Percentiles rank a stretch among this genome's conserved stretches.
Conservation (phyloP, 2,888 invertebrate genomes). For the Andrena haemorrhoa region DNA sequence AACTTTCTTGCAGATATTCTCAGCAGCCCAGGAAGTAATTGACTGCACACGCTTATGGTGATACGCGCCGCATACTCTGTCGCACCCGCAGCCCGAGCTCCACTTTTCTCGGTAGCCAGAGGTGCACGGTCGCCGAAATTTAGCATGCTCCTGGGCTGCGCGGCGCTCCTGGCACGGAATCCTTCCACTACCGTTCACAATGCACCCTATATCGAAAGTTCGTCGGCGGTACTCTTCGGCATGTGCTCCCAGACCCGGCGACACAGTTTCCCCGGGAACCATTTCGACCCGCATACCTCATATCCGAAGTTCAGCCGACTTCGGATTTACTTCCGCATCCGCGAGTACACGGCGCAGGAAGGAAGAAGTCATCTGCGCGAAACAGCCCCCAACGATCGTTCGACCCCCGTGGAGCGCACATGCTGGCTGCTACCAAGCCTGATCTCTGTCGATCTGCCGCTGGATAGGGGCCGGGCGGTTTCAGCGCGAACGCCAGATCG, state of each 20-base stretch:
- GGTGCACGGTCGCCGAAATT: conserved; percentile 43
- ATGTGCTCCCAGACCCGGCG: conserved; percentile 48
- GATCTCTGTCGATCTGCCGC: neutral
- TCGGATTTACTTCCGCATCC: conserved; percentile 59
- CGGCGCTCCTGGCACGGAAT: conserved; percentile 42
- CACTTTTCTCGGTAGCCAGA: conserved; percentile 29
- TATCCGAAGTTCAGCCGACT: conserved; percentile 65
- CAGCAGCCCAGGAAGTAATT: neutral
- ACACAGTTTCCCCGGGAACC: conserved; percentile 59
- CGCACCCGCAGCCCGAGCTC: neutral
- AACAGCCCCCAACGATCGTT: conserved; percentile 53
- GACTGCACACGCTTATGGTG: neutral
- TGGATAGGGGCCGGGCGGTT: conserved; percentile 17
- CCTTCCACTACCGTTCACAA: conserved; percentile 51
- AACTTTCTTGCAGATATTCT: neutral
- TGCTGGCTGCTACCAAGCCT: neutral
- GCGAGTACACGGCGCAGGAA: conserved; percentile 44
- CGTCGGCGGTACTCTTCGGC: conserved; percentile 21
- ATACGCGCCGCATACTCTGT: neutral
- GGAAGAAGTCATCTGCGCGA: conserved; percentile 66
- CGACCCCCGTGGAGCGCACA: conserved; percentile 20
- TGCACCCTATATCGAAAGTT: conserved; percentile 55
- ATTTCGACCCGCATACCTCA: conserved; percentile 54
- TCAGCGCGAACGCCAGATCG: conserved; percentile 7
- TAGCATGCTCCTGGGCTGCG: conserved; percentile 29